Percentiles rank a stretch among this genome's conserved stretches.
Conservation (phyloP, 2,797 vertebrate species). For the Carcharodon carcharias region DNA sequence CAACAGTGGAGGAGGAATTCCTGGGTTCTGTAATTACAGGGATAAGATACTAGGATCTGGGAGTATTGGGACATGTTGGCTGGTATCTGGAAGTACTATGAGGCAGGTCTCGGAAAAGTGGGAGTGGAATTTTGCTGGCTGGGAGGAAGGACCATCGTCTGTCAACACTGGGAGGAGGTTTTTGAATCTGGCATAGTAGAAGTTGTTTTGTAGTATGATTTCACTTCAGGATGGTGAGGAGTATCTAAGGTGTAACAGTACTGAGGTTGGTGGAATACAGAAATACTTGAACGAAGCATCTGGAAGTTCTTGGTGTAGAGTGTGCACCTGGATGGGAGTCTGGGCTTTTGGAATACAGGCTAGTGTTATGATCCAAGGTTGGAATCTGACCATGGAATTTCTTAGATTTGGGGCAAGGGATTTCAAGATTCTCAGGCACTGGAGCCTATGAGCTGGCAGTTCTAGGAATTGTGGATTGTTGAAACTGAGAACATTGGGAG, state of each 20-base stretch:
- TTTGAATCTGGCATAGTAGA: too few species aligned
- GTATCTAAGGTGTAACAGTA: too few species aligned
- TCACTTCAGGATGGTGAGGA: too few species aligned
- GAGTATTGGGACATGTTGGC: too few species aligned
- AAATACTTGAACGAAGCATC: neutral
- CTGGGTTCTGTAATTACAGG: neutral
- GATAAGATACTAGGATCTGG: neutral
- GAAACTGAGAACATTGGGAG: neutral
- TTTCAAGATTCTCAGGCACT: neutral
- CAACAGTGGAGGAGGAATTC: neutral
- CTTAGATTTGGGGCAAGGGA: neutral
- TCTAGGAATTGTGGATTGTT: neutral
- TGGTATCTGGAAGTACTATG: too few species aligned
- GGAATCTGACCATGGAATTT: neutral
- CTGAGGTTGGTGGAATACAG: too few species aligned
- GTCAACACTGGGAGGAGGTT: too few species aligned
- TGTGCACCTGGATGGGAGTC: neutral
- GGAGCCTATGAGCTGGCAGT: neutral
- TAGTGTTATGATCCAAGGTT: neutral
- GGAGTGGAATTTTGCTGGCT: too few species aligned
- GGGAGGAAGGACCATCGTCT: too few species aligned
- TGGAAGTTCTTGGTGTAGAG: neutral
- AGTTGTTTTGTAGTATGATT: too few species aligned
- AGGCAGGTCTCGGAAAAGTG: too few species aligned
- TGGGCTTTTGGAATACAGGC: neutral